These are phyloP conservation scores for Acanthornis magna DNA, from an alignment of 2,797 vertebrate genomes.

Conservation along the genomic window DNA sequence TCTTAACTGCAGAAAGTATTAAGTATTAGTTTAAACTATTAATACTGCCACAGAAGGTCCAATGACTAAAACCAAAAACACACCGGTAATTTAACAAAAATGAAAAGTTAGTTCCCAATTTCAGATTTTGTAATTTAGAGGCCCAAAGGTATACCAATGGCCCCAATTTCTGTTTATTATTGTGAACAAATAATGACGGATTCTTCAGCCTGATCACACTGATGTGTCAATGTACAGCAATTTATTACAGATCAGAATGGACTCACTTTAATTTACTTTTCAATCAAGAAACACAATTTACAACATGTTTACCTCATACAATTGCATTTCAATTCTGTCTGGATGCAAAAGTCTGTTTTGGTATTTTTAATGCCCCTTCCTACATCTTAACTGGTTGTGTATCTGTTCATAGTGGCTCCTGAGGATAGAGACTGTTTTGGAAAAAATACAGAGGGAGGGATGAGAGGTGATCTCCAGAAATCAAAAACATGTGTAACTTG, in stretches of 20 bases:
- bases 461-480: background rate
- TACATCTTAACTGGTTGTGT: background rate
- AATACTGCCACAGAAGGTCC: background rate
- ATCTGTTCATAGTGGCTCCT: background rate
- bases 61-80: background rate
- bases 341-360: background rate
- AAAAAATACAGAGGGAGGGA: background rate
- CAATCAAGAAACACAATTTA: background rate
- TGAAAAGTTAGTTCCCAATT: background rate
- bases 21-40: background rate
- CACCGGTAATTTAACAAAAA: background rate
- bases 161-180: background rate
- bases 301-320: background rate
- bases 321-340: background rate
- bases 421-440: background rate
- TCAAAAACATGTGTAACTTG: accelerated
- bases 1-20: background rate
- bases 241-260: background rate
- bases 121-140: background rate
- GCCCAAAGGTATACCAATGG: background rate
- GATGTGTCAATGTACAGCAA: background rate
- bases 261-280: background rate
- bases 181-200: background rate
- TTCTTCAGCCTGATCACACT: background rate
- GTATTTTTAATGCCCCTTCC: background rate